Evolutionary conservation across 2,888 invertebrate species (phyloP), one percentile per base, ranked within the genome.

Genomic region (Odontomyia ornata): DNA sequence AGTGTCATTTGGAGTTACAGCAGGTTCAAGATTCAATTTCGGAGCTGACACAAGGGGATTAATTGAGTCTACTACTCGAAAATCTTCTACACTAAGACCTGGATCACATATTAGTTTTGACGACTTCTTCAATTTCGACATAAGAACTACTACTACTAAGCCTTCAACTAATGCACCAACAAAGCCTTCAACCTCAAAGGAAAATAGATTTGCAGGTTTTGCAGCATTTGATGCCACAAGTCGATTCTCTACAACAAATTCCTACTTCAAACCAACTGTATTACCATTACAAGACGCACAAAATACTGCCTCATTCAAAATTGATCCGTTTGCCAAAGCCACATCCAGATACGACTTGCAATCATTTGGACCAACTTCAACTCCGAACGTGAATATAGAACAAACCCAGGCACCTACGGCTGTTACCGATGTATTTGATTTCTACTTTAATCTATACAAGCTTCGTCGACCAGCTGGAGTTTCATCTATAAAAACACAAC

Each of bases 381-480:
- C 3, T 46, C n/a, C 36, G n/a, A 21, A 43, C 9, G 18, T 11
- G 9, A 15, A 11, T 18, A 13, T 7, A 56, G n/a, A 18, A 67
- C 13, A 1, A 36, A 18, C 30, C 7, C 36, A 30, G 56, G 56
- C 75, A 18, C 27, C 76, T 11, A 57, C 18, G 18, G 21, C 76
- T 21, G n/a, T 30, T n/a, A 23, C 47, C 18, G 69, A 75, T 43
- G 47, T 76, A 15, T 78, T 76, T 43, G 78, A 76, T 57, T 72
- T 76, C 25, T 78, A 78, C 18, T 73, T 73, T 18, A 67, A 76
- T 67, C 46, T 78, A 18, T 78, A 57, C 47, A 78, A 76, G 2
- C 30, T 67, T 30, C 73, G 73, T 11, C 7, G 43, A n/a, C 75
- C 62, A 60, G 15, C 60, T 4, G 21, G 15, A 60, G 13, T 60